Evolutionary conservation across 2,888 invertebrate genomes (phyloP).

Genomic region (Lasioglossum zephyrum): DNA sequence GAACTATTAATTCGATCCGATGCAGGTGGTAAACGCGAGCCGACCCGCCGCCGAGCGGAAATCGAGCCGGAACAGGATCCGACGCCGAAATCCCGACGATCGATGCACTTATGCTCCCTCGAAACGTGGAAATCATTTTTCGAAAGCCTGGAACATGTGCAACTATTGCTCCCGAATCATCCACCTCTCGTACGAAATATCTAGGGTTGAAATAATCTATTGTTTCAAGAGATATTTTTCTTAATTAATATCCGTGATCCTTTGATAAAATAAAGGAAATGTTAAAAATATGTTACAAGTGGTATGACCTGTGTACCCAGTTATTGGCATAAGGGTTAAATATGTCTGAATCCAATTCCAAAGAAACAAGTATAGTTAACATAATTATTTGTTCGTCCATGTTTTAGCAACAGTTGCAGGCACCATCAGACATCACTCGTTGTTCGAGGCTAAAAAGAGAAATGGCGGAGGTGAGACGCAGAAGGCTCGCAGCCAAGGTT

Average conservation of each 20-base stretch:
- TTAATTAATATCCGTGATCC: no score
- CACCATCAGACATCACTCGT: background rate
- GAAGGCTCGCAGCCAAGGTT: slow-evolving; percentile 45
- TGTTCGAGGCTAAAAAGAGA: slow-evolving; percentile 10
- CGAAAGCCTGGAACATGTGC: background rate
- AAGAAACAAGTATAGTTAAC: background rate
- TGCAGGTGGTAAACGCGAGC: slow-evolving; percentile 70
- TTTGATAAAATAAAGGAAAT: no score
- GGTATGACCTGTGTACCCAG: no score
- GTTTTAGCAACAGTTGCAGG: background rate
- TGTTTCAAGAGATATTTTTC: no score
- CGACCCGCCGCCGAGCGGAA: slow-evolving; percentile 45
- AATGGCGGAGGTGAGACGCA: slow-evolving; percentile 36
- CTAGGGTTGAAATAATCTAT: background rate
- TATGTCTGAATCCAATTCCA: background rate
- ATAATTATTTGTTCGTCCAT: background rate
- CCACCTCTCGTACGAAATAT: background rate
- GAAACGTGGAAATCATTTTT: background rate
- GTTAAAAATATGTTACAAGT: no score
- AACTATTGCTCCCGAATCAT: background rate
- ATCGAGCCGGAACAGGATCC: slow-evolving; percentile 2
- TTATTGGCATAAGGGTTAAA: no score
- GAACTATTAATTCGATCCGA: slow-evolving; percentile 75
- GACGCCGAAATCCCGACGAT: background rate
- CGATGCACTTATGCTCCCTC: background rate